Evolutionary conservation across 1,140 invertebrate genomes (phyloP).

Genomic region (Hormaphis cornu): DNA sequence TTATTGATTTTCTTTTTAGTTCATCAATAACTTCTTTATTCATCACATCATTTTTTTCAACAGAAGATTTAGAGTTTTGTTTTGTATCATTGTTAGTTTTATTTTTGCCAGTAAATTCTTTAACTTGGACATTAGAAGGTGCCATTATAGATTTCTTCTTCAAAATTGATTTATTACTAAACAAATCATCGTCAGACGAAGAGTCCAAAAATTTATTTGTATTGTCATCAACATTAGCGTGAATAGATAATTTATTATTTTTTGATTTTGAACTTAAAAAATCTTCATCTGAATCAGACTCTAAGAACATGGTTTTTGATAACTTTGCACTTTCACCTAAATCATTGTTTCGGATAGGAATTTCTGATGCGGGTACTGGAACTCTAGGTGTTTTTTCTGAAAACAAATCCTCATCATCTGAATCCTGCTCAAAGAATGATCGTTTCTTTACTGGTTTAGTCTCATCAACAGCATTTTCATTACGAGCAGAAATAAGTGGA

Average conservation of each 20-base stretch:
- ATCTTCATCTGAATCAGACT: constrained; percentile 8
- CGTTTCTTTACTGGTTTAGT: neutral
- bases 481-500: neutral
- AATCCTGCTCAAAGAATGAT: constrained; percentile 6
- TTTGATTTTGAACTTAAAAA: neutral
- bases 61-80: neutral
- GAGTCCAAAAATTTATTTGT: neutral
- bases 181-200: constrained; percentile 26
- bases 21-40: neutral
- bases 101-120: neutral
- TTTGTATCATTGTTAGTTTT: neutral
- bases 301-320: neutral
- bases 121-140: neutral
- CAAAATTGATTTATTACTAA: neutral
- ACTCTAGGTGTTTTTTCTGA: neutral
- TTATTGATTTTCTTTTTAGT: neutral
- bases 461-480: neutral
- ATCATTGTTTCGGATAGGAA: neutral
- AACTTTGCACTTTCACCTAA: neutral
- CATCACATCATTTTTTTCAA: neutral
- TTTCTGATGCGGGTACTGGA: neutral
- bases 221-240: neutral
- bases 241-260: neutral
- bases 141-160: neutral
- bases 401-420: constrained; percentile 21